phyloP scores from a whole-genome alignment of 2,113 vertebrate genomes.

The Mormyrus lacerda region DNA sequence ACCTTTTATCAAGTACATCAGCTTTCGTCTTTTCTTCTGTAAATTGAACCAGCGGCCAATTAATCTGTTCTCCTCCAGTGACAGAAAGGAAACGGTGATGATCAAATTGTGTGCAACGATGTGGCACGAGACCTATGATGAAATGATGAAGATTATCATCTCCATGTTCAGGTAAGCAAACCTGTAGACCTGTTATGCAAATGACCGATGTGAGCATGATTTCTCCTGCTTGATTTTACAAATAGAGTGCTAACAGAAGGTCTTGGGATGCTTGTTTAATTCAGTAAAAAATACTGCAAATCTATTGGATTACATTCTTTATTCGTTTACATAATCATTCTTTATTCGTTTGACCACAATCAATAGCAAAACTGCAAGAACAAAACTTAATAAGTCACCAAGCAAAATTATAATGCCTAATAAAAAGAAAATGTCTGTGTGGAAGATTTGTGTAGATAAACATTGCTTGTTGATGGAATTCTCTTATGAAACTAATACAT shows the following conservation, averaged over 20 bases:
- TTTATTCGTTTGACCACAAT: not conserved
- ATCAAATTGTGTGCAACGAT: constrained; percentile 72
- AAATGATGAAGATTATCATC: constrained; percentile 70
- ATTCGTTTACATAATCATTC: not conserved
- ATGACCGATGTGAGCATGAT: not conserved
- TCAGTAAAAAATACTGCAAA: not conserved
- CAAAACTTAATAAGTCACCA: not conserved
- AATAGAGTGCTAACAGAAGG: not conserved
- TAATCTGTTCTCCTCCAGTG: not conserved
- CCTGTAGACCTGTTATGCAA: not conserved
- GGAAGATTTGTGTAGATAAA: not conserved
- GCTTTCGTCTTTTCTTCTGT: not conserved
- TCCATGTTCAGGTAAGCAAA: constrained; percentile 66
- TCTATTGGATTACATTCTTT: not conserved
- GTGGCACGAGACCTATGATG: constrained; percentile 72
- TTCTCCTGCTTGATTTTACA: not conserved
- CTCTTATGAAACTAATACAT: not conserved
- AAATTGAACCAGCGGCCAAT: not conserved
- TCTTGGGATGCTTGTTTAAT: not conserved
- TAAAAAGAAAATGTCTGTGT: not conserved
- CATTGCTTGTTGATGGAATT: not conserved
- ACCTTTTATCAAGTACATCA: constrained; percentile 11
- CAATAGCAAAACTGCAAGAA: not conserved
- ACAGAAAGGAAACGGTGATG: constrained; percentile 25
- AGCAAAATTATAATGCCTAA: not conserved